Base-by-base conservation (phyloP, 2,797 vertebrate genomes). In the Sebastiscus tertius region DNA sequence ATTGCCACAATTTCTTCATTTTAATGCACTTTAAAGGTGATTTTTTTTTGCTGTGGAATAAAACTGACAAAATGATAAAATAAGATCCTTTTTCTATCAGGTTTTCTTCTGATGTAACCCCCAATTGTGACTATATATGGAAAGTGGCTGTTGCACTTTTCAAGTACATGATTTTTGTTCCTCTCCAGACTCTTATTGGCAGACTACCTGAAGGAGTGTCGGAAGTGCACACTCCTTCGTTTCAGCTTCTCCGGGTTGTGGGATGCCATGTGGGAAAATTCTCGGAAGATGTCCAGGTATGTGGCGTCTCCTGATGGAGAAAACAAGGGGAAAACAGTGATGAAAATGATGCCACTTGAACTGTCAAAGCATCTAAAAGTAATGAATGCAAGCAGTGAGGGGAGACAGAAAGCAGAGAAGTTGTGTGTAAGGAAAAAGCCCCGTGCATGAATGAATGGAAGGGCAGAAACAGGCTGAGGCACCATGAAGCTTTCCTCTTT, bases 221-320 rank as follows among this genome's bases (percentile, higher is more conserved):
- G 93, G 94, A 97, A 96, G 77, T 97, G 95, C 26, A 96, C 90
- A 61, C 96, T 97, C 87, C 97, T 94, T 22, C 97, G 91, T 60
- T 97, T 97, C 87, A 98, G 94, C 83, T 98, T 98, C 90, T 99
- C 98, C 0, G 96, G 97, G 85, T 97, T 96, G 92, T 98, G 96
- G 0, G 97, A 98, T 0, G 97, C 97, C 97, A 98, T 97, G 93
- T 97, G 97, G 42, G 97, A 97, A 88, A 97, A 97, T 62, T 98
- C 97, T 20, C 96, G 80, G 92, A 97, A 97, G 95, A 98, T 97
- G 93, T 98, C 97, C 7, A 97, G 92, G 88, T 97, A 97, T 0
- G 97, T 97, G 67, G 97, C 93, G 63, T 97, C 97, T 85, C 97
- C 97, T 97, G 94, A 6, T 90, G 93, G 14, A 83, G 29, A 77